Conservation (phyloP, 2,888 invertebrate genomes). For the Tinea pellionella region DNA sequence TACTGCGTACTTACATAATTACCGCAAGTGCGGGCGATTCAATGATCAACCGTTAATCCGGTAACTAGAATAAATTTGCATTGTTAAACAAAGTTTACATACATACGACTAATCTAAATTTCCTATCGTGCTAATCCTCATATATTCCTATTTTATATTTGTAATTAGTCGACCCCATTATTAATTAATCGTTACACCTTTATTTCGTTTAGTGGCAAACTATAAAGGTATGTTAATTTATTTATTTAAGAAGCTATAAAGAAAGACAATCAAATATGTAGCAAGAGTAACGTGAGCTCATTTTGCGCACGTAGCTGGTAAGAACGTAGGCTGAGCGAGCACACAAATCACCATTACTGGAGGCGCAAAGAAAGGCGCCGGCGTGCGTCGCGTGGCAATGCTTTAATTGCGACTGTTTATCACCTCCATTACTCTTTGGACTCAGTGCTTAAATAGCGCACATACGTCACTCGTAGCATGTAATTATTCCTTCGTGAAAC, state of each 20-base stretch:
- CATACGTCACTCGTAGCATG: constrained; percentile 61
- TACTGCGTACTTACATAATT: constrained; percentile 37
- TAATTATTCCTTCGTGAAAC: constrained; percentile 63
- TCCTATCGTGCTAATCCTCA: constrained; percentile 24
- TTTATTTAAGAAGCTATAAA: background rate
- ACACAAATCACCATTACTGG: constrained; percentile 57
- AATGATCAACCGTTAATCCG: constrained; percentile 55
- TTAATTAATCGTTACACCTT: background rate
- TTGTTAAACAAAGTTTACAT: constrained; percentile 31
- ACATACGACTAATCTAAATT: constrained; percentile 39
- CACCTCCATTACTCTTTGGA: constrained; percentile 60
- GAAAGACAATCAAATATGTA: constrained; percentile 12
- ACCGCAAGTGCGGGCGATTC: constrained; percentile 41
- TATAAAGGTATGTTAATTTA: background rate
- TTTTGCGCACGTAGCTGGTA: constrained; percentile 10
- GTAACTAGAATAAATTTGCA: constrained; percentile 60
- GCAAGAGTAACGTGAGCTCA: constrained; percentile 8
- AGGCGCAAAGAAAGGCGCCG: constrained; percentile 55
- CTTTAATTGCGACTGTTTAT: constrained; percentile 67
- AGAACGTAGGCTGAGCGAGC: constrained; percentile 25
- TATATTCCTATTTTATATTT: constrained; percentile 1
- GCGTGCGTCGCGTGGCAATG: constrained; percentile 65
- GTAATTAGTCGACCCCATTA: background rate
- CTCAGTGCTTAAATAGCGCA: constrained; percentile 55
- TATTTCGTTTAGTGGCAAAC: background rate